phyloP scores from a whole-genome alignment of 1,140 invertebrate species.

The Rhagoletis zephyria region DNA sequence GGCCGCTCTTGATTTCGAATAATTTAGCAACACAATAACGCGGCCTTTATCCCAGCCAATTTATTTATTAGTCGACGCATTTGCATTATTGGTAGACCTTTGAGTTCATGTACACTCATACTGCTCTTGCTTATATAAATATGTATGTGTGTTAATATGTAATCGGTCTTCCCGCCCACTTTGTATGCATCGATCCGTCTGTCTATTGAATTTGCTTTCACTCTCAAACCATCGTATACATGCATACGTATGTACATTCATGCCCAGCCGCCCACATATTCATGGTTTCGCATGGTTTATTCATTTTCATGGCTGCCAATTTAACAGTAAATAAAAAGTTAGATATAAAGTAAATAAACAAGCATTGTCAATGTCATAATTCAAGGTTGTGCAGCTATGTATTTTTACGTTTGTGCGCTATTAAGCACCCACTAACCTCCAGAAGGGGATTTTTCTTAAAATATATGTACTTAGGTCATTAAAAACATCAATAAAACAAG shows the following conservation, averaged over 20 bases:
- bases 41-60: slow-evolving; percentile 29
- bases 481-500: background rate
- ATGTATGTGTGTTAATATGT: background rate
- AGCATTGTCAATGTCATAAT: slow-evolving; percentile 33
- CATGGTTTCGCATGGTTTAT: background rate
- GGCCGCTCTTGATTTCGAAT: background rate
- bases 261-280: background rate
- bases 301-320: slow-evolving; percentile 20
- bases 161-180: background rate
- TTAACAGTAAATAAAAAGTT: slow-evolving; percentile 43
- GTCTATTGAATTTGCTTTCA: background rate
- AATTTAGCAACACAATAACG: background rate
- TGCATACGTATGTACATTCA: background rate
- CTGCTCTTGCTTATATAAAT: background rate
- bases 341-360: slow-evolving; percentile 2
- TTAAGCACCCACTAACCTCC: background rate
- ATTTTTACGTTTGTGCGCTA: background rate
- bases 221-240: background rate
- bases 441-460: background rate
- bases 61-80: background rate
- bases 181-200: background rate
- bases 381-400: background rate
- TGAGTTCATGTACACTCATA: background rate
- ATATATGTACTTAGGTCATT: background rate
- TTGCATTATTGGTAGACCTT: background rate